These are phyloP conservation scores for Phocoena sinus DNA, from an alignment of 2,113 vertebrate genomes.

Conservation along the genomic window DNA sequence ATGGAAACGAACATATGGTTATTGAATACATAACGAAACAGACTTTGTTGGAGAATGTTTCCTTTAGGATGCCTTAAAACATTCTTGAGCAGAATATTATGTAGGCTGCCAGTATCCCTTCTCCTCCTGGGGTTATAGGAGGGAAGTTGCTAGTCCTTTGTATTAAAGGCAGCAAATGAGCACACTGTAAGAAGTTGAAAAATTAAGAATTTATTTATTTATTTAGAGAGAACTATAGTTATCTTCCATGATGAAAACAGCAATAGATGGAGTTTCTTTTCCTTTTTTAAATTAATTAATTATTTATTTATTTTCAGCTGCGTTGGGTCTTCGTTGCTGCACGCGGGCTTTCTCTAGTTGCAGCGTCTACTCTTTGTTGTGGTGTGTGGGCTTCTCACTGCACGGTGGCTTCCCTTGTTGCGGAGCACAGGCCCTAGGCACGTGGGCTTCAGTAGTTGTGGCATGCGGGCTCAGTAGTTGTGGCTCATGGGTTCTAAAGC, in stretches of 20 bases:
- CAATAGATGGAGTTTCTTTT: background rate
- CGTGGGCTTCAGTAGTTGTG: no score
- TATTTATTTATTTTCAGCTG: no score
- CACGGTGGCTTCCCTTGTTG: no score
- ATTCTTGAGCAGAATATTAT: constrained; percentile 45
- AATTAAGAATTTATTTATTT: constrained; percentile 9
- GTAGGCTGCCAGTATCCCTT: background rate
- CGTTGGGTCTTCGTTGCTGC: no score
- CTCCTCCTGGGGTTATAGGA: background rate
- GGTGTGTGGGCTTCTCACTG: no score
- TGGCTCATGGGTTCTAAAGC: no score
- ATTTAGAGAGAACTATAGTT: background rate
- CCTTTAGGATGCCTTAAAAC: constrained; percentile 46
- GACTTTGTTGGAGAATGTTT: constrained; percentile 40
- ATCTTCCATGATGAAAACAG: background rate
- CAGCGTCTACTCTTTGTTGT: no score
- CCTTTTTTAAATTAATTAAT: no score
- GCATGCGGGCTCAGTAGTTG: no score
- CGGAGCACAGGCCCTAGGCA: no score
- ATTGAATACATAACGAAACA: constrained; percentile 53
- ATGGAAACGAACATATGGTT: constrained; percentile 37
- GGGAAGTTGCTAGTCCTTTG: background rate
- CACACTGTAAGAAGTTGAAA: background rate
- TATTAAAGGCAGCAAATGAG: background rate
- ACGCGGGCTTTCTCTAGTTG: no score